Conservation (phyloP, 2,888 invertebrate species). For the Netelia melanura region DNA sequence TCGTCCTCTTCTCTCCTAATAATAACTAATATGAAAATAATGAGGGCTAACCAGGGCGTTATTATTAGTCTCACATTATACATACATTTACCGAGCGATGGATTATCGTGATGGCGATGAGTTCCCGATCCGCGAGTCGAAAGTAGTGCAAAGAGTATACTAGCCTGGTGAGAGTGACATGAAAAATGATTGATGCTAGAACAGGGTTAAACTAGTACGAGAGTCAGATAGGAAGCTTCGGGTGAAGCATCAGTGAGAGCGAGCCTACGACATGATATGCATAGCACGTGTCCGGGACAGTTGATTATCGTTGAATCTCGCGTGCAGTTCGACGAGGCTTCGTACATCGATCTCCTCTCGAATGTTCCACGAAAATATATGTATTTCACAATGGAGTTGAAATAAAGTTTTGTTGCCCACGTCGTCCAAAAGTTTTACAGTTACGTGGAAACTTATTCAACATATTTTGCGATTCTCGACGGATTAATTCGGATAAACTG, state of each 20-base stretch:
- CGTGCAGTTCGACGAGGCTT: conserved; percentile 21
- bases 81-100: conserved; percentile 14
- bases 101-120: conserved; percentile 24
- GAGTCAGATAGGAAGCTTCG: neutral
- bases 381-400: conserved; percentile 1
- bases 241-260: neutral
- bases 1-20: no score
- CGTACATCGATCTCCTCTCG: neutral
- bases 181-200: conserved; percentile 34
- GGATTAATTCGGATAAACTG: neutral
- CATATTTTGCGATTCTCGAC: neutral
- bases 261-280: conserved; percentile 26
- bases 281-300: conserved; percentile 26
- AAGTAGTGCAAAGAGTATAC: conserved; percentile 25
- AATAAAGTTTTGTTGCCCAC: conserved; percentile 20
- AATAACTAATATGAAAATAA: no score
- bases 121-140: conserved; percentile 5
- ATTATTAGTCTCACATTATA: no score
- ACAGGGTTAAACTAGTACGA: conserved; percentile 12
- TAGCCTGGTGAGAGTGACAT: conserved; percentile 19
- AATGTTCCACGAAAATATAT: conserved; percentile 6
- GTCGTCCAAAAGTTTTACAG: neutral
- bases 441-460: neutral
- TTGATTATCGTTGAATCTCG: conserved; percentile 32
- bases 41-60: no score